These are phyloP conservation scores for Tiaroga cobitis DNA, from an alignment of 2,797 vertebrate species.

Conservation along the genomic window DNA sequence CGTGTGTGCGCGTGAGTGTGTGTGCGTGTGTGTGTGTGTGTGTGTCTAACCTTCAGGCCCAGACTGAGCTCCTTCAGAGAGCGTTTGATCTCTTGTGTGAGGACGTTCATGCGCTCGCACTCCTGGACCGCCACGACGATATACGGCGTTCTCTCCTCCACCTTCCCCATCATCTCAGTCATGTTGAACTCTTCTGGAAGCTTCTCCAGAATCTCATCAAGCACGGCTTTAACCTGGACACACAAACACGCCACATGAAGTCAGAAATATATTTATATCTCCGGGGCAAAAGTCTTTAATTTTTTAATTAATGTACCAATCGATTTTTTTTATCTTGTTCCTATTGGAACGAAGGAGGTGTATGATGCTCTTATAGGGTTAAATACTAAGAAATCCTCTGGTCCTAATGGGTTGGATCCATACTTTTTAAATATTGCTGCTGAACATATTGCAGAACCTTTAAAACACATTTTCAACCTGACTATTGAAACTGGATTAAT, in stretches of 20 bases:
- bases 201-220: constrained; percentile 91
- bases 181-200: constrained; percentile 89
- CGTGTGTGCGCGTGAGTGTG: no score
- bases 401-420: no score
- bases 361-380: no score
- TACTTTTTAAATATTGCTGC: no score
- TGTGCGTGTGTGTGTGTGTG: neutral
- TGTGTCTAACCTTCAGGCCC: constrained; percentile 86
- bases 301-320: no score
- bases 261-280: neutral
- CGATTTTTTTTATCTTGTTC: no score
- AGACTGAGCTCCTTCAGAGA: constrained; percentile 86
- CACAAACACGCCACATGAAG: neutral
- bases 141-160: constrained; percentile 89
- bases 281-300: neutral
- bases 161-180: constrained; percentile 83
- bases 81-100: constrained; percentile 83
- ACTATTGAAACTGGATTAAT: no score
- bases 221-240: constrained; percentile 81
- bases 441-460: no score
- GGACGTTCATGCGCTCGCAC: constrained; percentile 91
- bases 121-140: constrained; percentile 91
- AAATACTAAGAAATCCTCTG: no score
- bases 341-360: no score
- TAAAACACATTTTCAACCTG: no score